These are phyloP conservation scores for Cosmia pyralina DNA, from an alignment of 2,888 invertebrate genomes.

Conservation along the genomic window DNA sequence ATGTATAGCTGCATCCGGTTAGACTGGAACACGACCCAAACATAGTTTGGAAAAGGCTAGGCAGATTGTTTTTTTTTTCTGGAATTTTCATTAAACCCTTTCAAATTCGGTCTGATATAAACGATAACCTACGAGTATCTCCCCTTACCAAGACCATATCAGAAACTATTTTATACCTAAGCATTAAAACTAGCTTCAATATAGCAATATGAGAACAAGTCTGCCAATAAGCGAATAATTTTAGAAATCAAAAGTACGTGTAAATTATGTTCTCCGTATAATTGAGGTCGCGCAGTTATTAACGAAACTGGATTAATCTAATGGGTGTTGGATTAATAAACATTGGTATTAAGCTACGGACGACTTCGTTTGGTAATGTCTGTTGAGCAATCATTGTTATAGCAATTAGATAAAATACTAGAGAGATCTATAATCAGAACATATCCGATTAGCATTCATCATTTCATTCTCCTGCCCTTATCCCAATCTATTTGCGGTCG, in stretches of 20 bases:
- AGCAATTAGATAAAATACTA: conserved; percentile 21
- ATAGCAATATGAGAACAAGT: conserved; percentile 10
- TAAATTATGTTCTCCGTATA: conserved; percentile 57
- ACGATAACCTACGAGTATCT: too few species aligned
- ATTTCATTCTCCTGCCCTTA: too few species aligned
- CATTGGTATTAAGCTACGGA: conserved; percentile 43
- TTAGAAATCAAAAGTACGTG: conserved; percentile 58
- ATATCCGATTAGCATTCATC: too few species aligned
- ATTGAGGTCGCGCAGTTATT: conserved; percentile 61
- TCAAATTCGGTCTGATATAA: too few species aligned
- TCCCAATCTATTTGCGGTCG: too few species aligned
- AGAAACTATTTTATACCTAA: too few species aligned
- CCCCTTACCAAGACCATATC: too few species aligned
- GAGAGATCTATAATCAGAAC: neutral
- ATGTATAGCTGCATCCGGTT: too few species aligned
- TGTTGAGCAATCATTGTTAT: conserved; percentile 25
- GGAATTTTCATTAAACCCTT: too few species aligned
- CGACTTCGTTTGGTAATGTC: conserved; percentile 36
- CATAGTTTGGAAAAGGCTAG: too few species aligned
- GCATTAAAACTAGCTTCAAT: neutral
- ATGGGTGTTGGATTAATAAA: conserved; percentile 45
- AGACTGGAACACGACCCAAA: too few species aligned
- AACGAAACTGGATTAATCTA: conserved; percentile 59
- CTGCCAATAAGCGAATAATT: conserved; percentile 51
- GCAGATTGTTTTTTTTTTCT: too few species aligned